Conservation (phyloP, 2,797 vertebrate species). For the Bradypodion pumilum region DNA sequence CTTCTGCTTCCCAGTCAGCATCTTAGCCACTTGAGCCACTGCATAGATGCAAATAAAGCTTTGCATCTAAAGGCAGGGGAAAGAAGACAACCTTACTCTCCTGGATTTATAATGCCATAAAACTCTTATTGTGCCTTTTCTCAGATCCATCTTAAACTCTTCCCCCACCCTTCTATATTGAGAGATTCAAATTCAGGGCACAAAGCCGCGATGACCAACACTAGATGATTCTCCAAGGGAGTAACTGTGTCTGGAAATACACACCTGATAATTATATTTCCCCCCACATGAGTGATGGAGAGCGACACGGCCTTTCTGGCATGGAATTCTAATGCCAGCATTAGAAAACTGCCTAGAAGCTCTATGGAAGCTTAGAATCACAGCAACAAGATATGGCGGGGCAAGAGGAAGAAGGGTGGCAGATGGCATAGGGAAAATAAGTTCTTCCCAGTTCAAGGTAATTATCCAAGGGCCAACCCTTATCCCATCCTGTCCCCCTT, state of each 20-base stretch:
- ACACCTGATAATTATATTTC: neutral
- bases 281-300: neutral
- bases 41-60: no score
- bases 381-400: neutral
- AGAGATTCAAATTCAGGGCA: slow-evolving; percentile 56
- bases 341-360: neutral
- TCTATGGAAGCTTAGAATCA: neutral
- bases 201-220: slow-evolving; percentile 44
- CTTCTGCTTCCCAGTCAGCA: no score
- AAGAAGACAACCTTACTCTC: neutral
- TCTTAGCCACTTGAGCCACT: no score
- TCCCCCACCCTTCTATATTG: slow-evolving; percentile 33
- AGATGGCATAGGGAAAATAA: neutral
- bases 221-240: fast-evolving
- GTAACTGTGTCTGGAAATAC: neutral
- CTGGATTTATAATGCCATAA: neutral
- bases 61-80: no score
- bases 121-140: neutral
- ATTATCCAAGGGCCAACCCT: neutral
- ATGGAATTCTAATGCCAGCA: neutral
- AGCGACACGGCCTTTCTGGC: neutral
- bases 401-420: neutral
- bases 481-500: neutral
- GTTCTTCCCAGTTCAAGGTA: neutral
- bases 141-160: neutral